Base-by-base conservation (phyloP, 2,888 invertebrate species). In the Patella ulyssiponensis region DNA sequence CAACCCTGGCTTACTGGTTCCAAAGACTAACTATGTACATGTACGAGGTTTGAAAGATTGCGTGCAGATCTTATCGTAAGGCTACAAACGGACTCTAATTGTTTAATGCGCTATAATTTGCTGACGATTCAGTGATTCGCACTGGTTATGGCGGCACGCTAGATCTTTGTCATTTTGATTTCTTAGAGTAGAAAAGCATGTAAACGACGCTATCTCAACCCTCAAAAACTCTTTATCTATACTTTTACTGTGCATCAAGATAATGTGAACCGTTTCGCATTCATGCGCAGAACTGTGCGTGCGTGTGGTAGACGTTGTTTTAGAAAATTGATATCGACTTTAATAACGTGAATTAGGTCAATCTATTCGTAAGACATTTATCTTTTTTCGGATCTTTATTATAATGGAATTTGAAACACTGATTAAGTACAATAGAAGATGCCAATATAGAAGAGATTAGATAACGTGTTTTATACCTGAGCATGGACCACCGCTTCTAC, bases 131-230 rank as follows among this genome's bases (percentile, higher is more conserved):
- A 64, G 23, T 64, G 64, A 64, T 64, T 64, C 23, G 64, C 20
- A 23, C 23, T 23, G 20, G 64, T 20, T 64, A 23, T 64, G 14
- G 23, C 20, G 17, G 20, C 64, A 64, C 64, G 64, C 64, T 20
- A 64, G 64, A 64, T 64, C 64, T 64, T 64, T 20, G 20, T 23
- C 20, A 23, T 64, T 20, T 64, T 44, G 44, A 64, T 64, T 64
- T 64, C 20, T 64, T 64, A 23, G 64, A 64, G 64, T 64, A 64
- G 64, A 64, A 64, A 64, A 64, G 20, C 64, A 64, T 64, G 64
- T 64, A 11, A 14, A 64, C 20, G 20, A 23, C 15, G 20, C 64
- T 20, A 20, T 64, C 20, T 64, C 64, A 12, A 14, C 20, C 23
- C 23, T 23, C 64, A 11, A 14, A 64, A 64, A 64, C 64, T 64